Conservation (phyloP, 64 coral and sea anemone species). For the Stichodactyla helianthus region DNA sequence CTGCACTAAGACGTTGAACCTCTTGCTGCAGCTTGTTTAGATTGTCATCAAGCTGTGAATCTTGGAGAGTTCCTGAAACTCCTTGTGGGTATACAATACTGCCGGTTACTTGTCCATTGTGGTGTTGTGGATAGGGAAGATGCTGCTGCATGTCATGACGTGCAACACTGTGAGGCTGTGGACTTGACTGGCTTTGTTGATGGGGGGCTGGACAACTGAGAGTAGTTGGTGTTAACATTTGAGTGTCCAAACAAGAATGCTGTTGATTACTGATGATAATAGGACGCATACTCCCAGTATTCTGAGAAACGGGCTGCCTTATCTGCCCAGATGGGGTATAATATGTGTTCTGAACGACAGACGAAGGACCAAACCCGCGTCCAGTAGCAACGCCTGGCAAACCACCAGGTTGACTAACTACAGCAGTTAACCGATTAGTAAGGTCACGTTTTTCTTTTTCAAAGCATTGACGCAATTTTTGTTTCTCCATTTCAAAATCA, state of each 20-base stretch:
- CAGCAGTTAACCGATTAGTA: neutral
- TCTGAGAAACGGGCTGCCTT: neutral
- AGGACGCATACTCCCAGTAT: neutral
- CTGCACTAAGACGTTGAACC: neutral
- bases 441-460: constrained; percentile 33
- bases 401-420: neutral
- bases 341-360: neutral
- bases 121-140: neutral
- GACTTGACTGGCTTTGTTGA: neutral
- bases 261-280: neutral
- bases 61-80: neutral
- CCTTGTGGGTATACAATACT: neutral
- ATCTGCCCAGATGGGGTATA: neutral
- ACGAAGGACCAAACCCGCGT: neutral
- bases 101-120: neutral
- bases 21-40: constrained; percentile 2
- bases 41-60: neutral
- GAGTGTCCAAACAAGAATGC: neutral
- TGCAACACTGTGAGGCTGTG: neutral
- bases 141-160: neutral
- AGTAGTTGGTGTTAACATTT: neutral
- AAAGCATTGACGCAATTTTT: constrained; percentile 25
- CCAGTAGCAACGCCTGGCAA: neutral
- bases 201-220: neutral
- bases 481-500: constrained; percentile 49